Conservation (phyloP, 2,113 vertebrate species). For the Pollimyrus isidori region DNA sequence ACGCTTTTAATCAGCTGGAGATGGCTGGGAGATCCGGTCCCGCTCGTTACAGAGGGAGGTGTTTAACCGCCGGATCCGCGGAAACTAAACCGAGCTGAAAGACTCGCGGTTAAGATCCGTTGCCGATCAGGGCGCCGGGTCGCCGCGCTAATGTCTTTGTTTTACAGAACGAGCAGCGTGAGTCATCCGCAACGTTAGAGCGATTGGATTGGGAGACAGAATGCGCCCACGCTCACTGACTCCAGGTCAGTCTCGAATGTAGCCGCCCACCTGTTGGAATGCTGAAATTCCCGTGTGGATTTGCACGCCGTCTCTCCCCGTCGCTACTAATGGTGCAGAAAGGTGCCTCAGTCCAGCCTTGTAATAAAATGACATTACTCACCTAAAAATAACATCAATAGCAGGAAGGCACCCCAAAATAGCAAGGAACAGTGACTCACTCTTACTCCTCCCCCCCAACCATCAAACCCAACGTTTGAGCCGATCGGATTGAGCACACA, state of each 20-base stretch:
- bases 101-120: not conserved
- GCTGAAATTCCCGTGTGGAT: not conserved
- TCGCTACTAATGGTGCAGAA: not conserved
- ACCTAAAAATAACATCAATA: slow-evolving; percentile 2
- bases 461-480: too few relatives aligned
- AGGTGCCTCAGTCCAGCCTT: not conserved
- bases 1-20: not conserved
- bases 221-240: not conserved
- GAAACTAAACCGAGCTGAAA: not conserved
- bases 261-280: not conserved
- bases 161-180: not conserved
- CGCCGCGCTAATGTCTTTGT: not conserved
- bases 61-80: not conserved
- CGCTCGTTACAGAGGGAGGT: not conserved
- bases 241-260: not conserved
- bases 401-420: not conserved
- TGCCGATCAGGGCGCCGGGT: not conserved
- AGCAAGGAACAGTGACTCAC: not conserved
- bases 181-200: not conserved
- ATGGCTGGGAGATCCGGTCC: not conserved
- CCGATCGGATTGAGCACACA: not conserved
- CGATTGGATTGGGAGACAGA: not conserved
- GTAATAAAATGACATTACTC: not conserved
- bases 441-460: not conserved
- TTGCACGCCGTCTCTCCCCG: not conserved